Evolutionary conservation across 2,888 invertebrate genomes (phyloP).

Genomic region (Tipula helvola): DNA sequence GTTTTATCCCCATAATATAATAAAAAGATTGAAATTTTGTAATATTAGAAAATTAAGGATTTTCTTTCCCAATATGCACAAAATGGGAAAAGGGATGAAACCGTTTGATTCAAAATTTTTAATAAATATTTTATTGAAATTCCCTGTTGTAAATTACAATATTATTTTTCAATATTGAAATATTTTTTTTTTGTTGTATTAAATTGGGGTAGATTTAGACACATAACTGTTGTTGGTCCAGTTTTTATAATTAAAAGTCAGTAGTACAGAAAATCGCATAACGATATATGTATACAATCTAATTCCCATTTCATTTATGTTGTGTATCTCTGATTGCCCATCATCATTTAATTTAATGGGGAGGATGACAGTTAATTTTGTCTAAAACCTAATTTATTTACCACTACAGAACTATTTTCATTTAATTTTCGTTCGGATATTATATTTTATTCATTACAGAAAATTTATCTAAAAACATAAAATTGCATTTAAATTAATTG

Average conservation of each 20-base stretch:
- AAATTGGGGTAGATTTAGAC: not conserved
- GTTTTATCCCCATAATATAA: not conserved
- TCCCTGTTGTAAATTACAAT: not conserved
- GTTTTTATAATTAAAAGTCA: not conserved
- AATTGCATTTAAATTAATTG: not conserved
- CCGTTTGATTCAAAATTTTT: not conserved
- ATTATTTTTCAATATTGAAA: not conserved
- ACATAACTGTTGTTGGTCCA: not conserved
- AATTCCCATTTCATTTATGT: not conserved
- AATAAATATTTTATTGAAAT: not conserved
- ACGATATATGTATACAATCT: not conserved
- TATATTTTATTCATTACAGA: not conserved
- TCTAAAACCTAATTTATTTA: not conserved
- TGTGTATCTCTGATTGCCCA: not conserved
- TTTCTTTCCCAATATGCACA: not conserved
- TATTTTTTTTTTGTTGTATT: not conserved
- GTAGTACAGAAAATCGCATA: not conserved
- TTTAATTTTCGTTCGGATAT: not conserved
- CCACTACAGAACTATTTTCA: not conserved
- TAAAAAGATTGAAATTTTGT: not conserved
- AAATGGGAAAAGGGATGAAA: not conserved
- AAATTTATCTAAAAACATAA: not conserved
- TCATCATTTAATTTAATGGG: not conserved
- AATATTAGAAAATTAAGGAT: not conserved
- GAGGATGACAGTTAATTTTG: not conserved